A percentile compares a stretch with the other conserved stretches of the same genome.
Conservation (phyloP, 2,113 vertebrate genomes). For the Scortum barcoo region DNA sequence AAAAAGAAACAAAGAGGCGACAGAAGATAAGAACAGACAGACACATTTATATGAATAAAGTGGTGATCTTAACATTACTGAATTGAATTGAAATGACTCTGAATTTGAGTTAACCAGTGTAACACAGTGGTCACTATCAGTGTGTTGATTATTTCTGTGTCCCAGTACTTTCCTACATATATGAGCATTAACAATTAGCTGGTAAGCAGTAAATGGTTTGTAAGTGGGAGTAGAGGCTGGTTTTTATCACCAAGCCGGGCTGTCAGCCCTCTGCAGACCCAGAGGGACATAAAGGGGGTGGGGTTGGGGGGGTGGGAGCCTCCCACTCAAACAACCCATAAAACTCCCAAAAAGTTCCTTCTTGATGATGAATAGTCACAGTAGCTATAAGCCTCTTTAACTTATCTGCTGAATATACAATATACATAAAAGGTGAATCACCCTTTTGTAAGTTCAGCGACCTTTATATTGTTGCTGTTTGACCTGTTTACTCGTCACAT, state of each 20-base stretch:
- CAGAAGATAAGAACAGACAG: not conserved
- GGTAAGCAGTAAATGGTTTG: slow-evolving; percentile 7
- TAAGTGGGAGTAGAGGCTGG: slow-evolving; percentile 18
- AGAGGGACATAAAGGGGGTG: not conserved
- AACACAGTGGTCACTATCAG: not conserved
- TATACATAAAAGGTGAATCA: not conserved
- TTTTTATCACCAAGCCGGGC: slow-evolving; percentile 32
- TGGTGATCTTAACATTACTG: not conserved
- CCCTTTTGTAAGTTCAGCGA: not conserved
- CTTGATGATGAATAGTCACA: slow-evolving; percentile 1
- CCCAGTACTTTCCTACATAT: not conserved
- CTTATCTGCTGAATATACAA: not conserved
- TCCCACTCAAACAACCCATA: not conserved
- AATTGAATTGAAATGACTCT: not conserved
- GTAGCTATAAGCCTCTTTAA: not conserved
- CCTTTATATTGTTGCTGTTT: not conserved
- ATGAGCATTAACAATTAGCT: not conserved
- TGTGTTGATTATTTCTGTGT: not conserved
- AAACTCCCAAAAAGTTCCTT: not conserved
- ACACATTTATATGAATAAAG: not conserved
- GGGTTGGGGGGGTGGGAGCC: not conserved
- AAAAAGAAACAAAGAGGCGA: not conserved
- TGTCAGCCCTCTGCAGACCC: slow-evolving; percentile 27
- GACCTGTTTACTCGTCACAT: not conserved
- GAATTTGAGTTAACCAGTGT: not conserved